These are phyloP conservation scores for Salmo trutta DNA, from an alignment of 2,797 vertebrate genomes.

Conservation along the genomic window DNA sequence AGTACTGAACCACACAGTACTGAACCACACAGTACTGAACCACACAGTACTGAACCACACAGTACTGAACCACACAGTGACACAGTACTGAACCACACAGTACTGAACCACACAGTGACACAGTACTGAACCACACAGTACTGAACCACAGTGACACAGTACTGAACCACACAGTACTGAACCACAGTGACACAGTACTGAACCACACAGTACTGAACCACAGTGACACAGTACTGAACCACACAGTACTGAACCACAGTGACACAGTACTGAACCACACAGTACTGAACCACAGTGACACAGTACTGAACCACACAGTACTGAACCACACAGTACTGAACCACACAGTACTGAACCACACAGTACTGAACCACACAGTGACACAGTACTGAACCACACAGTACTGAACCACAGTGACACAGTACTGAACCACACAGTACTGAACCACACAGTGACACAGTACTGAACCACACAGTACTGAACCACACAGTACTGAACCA, in stretches of 20 bases:
- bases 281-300: not conserved
- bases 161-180: not conserved
- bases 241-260: too few species aligned
- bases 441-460: not conserved
- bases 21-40: constrained; percentile 4
- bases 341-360: too few species aligned
- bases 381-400: not conserved
- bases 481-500: not conserved
- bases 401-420: constrained; percentile 1
- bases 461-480: not conserved
- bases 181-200: not conserved
- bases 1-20: too few species aligned
- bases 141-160: not conserved
- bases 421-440: constrained; percentile 1
- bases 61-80: too few species aligned
- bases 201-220: not conserved
- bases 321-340: too few species aligned
- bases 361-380: too few species aligned
- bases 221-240: too few species aligned
- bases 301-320: not conserved
- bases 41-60: not conserved
- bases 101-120: too few species aligned
- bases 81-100: too few species aligned
- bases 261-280: too few species aligned
- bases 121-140: constrained; percentile 1